Evolutionary conservation across 2,888 invertebrate species (phyloP).

Genomic region (Aplocera efformata): DNA sequence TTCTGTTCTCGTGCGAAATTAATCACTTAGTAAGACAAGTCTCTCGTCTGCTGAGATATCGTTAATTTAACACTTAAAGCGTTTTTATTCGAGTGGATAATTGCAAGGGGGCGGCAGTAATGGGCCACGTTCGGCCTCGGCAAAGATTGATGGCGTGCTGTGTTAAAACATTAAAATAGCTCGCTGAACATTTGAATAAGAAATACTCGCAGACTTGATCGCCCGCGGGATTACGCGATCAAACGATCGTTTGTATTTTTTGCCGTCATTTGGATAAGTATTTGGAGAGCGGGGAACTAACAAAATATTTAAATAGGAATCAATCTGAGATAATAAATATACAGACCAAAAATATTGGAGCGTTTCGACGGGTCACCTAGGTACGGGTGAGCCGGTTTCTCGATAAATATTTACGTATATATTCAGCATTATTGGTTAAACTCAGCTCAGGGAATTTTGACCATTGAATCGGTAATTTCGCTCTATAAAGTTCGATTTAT

Average conservation of each 20-base stretch:
- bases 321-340: conserved; percentile 22
- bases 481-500: conserved; percentile 23
- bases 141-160: conserved; percentile 74
- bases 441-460: conserved; percentile 6
- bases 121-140: conserved; percentile 66
- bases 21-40: conserved; percentile 70
- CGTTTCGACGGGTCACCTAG: conserved; percentile 17
- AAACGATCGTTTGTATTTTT: conserved; percentile 58
- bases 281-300: conserved; percentile 11
- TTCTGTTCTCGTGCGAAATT: conserved; percentile 50
- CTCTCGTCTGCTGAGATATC: conserved; percentile 69
- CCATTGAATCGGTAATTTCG: conserved; percentile 20
- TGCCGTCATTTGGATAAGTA: conserved; percentile 25
- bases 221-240: conserved; percentile 60
- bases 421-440: conserved; percentile 20
- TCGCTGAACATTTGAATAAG: conserved; percentile 72
- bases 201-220: conserved; percentile 60
- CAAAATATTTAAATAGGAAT: conserved; percentile 26
- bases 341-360: conserved; percentile 15
- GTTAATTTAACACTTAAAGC: conserved; percentile 79
- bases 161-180: conserved; percentile 71
- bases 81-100: conserved; percentile 78
- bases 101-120: conserved; percentile 71
- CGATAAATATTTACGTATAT: conserved; percentile 17
- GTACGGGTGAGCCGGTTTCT: conserved; percentile 16